Base-by-base conservation (phyloP, 2,113 vertebrate species). In the Toxotes jaculatrix region DNA sequence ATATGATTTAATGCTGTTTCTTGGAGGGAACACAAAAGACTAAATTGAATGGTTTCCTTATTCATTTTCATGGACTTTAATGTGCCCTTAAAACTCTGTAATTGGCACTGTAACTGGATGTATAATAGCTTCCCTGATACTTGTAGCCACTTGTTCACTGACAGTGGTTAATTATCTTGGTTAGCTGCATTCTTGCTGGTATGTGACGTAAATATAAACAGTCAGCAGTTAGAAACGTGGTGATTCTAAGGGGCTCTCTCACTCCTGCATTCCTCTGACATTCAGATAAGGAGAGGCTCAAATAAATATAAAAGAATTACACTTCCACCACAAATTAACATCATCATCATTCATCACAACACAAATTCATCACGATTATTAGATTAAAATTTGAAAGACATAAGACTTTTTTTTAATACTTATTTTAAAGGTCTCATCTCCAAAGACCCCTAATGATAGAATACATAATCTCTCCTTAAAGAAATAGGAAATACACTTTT, bases 21-120 rank as follows among this genome's bases (percentile, higher is more conserved):
- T 86, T 57, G 47, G 83, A 84, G 61, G 66, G 77, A 83, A 82
- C 76, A 87, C 79, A 87, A 77, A 65, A 78, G 61, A 80, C 59
- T 78, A 78, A 83, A 83, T 74, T 53, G 56, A 83, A 89, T 74
- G 36, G 49, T 81, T 87, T 84, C 27, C 31, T 47, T 76, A 68
- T 88, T 84, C 51, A 78, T 80, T 90, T 89, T 81, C 81, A 79
- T 81, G 19, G 73, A 69, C 67, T 85, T 84, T 64, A 90, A 88
- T 88, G 59, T 38, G n/a, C 69, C 65, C 62, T 81, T 85, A 74
- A 74, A 81, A 82, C 57, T 83, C 40, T 79, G 47, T 79, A 74
- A 79, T 75, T 79, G 77, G 60, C 77, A 23, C 36, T 59, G 32
- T 62, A 69, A 77, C 55, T 62, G 66, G 32, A 51, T 82, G 43